phyloP scores from a whole-genome alignment of 2,113 vertebrate species.

The Paedocypris sp. region DNA sequence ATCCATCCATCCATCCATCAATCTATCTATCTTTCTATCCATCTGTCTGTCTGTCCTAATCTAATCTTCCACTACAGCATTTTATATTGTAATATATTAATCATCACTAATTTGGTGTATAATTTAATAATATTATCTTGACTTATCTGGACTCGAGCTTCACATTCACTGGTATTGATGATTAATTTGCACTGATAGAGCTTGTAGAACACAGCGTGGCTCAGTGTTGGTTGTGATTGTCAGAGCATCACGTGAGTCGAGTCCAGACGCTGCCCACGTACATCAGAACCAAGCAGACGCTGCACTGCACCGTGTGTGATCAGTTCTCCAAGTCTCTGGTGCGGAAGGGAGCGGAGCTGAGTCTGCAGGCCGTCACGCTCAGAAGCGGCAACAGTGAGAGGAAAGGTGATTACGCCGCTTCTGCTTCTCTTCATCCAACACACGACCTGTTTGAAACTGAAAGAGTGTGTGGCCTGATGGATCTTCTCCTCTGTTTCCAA shows the following conservation, averaged over 20 bases:
- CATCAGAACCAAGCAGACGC: not conserved
- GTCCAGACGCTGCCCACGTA: not conserved
- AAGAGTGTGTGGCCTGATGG: too few species aligned
- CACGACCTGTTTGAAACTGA: too few species aligned
- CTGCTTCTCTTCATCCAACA: not conserved
- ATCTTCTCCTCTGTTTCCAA: not conserved
- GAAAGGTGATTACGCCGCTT: slow-evolving; percentile 38
- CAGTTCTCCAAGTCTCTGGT: slow-evolving; percentile 29
- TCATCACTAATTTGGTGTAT: too few species aligned
- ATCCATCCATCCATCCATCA: too few species aligned
- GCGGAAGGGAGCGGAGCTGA: fast-evolving
- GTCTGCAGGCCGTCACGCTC: slow-evolving; percentile 44
- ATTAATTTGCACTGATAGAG: not conserved
- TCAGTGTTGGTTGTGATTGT: not conserved
- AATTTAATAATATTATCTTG: too few species aligned
- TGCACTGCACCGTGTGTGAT: slow-evolving; percentile 34
- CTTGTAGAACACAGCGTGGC: not conserved
- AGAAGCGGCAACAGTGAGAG: not conserved
- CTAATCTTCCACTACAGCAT: too few species aligned
- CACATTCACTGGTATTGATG: not conserved
- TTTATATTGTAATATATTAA: too few species aligned
- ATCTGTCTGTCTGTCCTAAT: too few species aligned
- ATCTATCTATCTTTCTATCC: too few species aligned
- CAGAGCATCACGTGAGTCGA: slow-evolving; percentile 5
- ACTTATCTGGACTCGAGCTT: too few species aligned